These are phyloP conservation scores for Myotis myotis DNA, from an alignment of 2,797 vertebrate genomes.

Conservation along the genomic window DNA sequence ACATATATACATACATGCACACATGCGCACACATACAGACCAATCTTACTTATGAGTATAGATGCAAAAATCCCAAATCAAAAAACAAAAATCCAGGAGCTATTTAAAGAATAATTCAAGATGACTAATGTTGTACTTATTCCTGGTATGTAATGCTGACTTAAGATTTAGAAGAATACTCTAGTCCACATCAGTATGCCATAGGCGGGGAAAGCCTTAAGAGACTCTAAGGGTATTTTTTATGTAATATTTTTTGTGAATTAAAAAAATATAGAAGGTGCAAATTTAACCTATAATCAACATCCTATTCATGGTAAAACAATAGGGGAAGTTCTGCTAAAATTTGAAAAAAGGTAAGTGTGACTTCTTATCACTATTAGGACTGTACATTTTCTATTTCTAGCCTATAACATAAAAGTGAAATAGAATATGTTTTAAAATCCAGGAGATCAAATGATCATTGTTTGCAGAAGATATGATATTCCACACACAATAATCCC, in stretches of 20 bases:
- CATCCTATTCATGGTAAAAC: neutral
- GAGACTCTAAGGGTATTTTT: neutral
- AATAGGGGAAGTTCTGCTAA: neutral
- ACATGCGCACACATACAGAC: neutral
- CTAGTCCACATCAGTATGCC: neutral
- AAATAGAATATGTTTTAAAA: conserved; percentile 19
- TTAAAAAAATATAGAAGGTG: neutral
- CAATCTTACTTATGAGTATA: neutral
- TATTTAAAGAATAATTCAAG: conserved; percentile 40
- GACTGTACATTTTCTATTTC: neutral
- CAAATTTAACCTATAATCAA: neutral
- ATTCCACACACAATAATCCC: neutral
- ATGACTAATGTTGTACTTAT: neutral
- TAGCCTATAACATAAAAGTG: neutral
- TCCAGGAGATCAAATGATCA: neutral
- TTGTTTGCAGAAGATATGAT: neutral
- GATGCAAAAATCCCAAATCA: conserved; percentile 11
- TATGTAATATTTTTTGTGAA: neutral
- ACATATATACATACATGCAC: neutral
- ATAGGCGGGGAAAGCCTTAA: neutral
- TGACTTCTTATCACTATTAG: neutral
- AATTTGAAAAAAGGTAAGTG: neutral
- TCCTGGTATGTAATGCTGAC: neutral
- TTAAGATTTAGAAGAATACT: neutral
- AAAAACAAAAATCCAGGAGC: conserved; percentile 15